Conservation (phyloP, 2,797 vertebrate species). For the Bovichtus variegatus region DNA sequence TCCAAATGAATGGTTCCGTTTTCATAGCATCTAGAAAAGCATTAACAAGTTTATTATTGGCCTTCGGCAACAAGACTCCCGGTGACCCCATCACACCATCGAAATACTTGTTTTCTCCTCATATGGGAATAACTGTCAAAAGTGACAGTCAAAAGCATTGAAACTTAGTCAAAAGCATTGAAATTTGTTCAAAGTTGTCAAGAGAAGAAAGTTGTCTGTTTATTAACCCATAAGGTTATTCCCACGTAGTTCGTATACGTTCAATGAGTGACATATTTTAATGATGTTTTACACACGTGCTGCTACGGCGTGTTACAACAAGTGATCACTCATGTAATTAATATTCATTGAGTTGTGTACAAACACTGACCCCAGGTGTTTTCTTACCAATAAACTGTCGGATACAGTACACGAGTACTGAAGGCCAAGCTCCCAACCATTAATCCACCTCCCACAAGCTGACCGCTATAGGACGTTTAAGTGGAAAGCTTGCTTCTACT, state of each 20-base stretch:
- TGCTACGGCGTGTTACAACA: neutral
- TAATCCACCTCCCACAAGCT: neutral
- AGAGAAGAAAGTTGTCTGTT: neutral
- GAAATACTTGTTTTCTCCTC: neutral
- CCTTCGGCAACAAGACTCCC: constrained; percentile 5
- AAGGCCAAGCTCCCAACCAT: neutral
- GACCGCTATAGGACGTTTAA: constrained; percentile 3
- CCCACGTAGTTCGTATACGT: neutral
- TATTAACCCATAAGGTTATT: constrained; percentile 13
- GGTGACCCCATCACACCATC: neutral
- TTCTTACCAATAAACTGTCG: neutral
- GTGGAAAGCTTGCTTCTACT: neutral
- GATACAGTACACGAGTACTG: neutral
- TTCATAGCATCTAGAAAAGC: neutral
- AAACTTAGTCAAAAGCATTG: constrained; percentile 13
- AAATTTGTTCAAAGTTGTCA: constrained; percentile 3
- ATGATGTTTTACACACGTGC: neutral
- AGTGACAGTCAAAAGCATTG: constrained; percentile 15
- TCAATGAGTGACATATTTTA: neutral
- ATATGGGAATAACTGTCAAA: constrained; percentile 29
- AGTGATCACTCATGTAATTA: neutral
- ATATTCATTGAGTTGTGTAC: neutral
- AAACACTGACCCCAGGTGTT: neutral
- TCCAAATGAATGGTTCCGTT: constrained; percentile 6
- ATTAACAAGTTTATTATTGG: constrained; percentile 3